Evolutionary conservation across 2,797 vertebrate genomes (phyloP).

Genomic region (Acrossocheilus wenchowensis): DNA sequence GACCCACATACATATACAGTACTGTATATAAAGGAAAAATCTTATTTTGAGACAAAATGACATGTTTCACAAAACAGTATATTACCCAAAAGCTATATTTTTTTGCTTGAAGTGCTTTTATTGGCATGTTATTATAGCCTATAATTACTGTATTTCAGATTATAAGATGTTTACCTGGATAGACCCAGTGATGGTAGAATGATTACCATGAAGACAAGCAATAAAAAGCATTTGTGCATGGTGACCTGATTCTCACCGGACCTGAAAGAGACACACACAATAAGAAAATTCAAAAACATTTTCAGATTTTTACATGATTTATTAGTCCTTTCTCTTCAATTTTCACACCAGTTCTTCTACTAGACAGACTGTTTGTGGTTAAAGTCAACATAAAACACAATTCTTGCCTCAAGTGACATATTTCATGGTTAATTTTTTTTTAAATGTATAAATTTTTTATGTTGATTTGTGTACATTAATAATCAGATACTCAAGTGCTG

Average conservation of each 20-base stretch:
- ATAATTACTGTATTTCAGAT: neutral
- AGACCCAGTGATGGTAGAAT: conserved; percentile 94
- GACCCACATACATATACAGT: conserved; percentile 15
- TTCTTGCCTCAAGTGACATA: neutral
- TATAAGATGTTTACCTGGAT: conserved; percentile 84
- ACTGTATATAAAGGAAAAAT: neutral
- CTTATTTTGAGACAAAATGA: neutral
- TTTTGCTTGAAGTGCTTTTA: neutral
- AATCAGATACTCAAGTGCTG: neutral
- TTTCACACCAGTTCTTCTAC: neutral
- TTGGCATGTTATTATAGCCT: neutral
- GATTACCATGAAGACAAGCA: conserved; percentile 96
- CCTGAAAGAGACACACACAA: conserved; percentile 71
- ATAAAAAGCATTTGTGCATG: conserved; percentile 95
- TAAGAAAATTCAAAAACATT: neutral
- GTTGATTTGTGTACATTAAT: neutral
- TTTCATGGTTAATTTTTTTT: neutral
- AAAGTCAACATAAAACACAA: neutral
- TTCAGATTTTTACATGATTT: neutral
- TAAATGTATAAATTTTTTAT: too few relatives aligned
- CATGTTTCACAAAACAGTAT: neutral
- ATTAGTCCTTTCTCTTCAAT: neutral
- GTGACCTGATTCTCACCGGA: conserved; percentile 92
- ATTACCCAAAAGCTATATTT: neutral
- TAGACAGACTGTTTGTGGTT: neutral